Conservation (phyloP, 2,113 vertebrate species). For the Pelecanus crispus region DNA sequence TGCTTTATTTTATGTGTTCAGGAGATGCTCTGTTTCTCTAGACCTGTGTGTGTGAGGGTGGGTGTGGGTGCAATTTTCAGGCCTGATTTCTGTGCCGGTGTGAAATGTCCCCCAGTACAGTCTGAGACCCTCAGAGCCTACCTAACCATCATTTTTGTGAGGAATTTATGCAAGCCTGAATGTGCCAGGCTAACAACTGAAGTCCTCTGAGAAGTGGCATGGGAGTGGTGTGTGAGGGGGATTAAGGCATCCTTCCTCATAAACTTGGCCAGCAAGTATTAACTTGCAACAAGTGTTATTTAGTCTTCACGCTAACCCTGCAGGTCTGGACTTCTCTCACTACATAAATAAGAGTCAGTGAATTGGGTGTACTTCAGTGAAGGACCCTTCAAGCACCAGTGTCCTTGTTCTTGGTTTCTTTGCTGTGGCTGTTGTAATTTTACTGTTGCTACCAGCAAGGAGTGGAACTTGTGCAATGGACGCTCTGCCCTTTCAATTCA, state of each 20-base stretch:
- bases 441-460: not conserved
- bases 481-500: not conserved
- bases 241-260: not conserved
- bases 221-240: accelerated
- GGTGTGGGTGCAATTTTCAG: not conserved
- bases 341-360: not conserved
- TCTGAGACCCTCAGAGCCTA: not conserved
- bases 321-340: not conserved
- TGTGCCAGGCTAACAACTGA: not conserved
- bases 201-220: not conserved
- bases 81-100: not conserved
- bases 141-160: not conserved
- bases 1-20: not conserved
- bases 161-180: not conserved
- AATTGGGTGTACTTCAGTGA: not conserved
- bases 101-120: not conserved
- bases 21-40: not conserved
- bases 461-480: not conserved
- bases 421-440: not conserved
- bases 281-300: not conserved
- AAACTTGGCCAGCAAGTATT: not conserved
- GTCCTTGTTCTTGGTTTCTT: not conserved
- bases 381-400: not conserved
- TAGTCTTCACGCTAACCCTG: not conserved
- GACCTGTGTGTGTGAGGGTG: not conserved